Base-by-base conservation (phyloP, 2,797 vertebrate genomes). In the Chiloscyllium punctatum region DNA sequence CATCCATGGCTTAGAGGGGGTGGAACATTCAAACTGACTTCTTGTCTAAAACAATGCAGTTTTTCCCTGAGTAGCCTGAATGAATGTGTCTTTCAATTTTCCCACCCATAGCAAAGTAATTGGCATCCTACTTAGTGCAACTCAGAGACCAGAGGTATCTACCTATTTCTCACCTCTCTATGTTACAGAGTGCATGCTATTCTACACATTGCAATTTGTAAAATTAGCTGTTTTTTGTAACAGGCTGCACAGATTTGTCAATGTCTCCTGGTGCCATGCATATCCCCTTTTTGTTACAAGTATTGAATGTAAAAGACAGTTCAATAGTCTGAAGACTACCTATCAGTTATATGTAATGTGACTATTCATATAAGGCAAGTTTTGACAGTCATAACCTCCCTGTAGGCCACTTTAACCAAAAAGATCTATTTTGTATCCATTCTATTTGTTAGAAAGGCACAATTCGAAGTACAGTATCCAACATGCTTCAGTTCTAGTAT, bases 261-360 rank as follows among this genome's bases (percentile, higher is more conserved):
- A 66, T 91, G 88, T 91, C 57, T 68, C n/a, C 57, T 91, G 57
- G 15, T 68, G 57, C 57, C 57, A 66, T 91, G 16, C 88, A 91
- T 66, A 66, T 62, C 18, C 57, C 57, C 88, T 91, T 68, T 33
- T n/a, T 91, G 57, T 37, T n/a, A 66, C 16, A 66, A n/a, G 57
- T 91, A 91, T 91, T 62, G 57, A 91, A 91, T 66, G 16, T 91
- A 62, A 91, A 91, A 66, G 53, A 66, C 30, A 66, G 6, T n/a
- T 88, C 86, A 91, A 91, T 68, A 91, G 33, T n/a, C 57, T 68
- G 88, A n/a, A 91, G 88, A 91, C 88, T 66, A 66, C 57, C 82
- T 37, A 84, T 84, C 82, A 84, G 82, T 84, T 84, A 84, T 18
- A 84, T 84, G 82, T 84, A 84, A 84, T 84, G 37, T 84, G 42